Evolutionary conservation across 2,888 invertebrate species (phyloP).

Genomic region (Callosobruchus maculatus): DNA sequence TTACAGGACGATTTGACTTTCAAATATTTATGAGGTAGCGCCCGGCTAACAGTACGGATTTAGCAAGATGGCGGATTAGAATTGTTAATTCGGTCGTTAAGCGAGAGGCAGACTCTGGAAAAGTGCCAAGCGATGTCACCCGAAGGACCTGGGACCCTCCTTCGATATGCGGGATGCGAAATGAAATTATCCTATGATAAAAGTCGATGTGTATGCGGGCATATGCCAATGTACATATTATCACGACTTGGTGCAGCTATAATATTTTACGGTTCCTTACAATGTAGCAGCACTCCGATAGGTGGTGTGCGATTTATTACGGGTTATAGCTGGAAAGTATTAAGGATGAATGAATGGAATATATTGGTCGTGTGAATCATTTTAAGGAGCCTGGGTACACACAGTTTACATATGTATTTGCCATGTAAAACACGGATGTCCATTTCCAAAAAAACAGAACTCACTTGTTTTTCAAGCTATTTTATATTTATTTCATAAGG

Average conservation of each 20-base stretch:
- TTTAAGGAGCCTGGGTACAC: no score
- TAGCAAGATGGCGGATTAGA: neutral
- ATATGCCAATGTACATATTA: no score
- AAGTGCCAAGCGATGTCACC: neutral
- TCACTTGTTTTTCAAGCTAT: no score
- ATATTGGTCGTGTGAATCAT: no score
- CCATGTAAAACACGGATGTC: no score
- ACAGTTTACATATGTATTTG: no score
- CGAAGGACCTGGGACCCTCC: neutral
- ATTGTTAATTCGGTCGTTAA: neutral
- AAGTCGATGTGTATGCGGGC: neutral
- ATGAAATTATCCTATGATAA: neutral
- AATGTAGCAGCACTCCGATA: neutral
- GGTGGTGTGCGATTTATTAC: neutral
- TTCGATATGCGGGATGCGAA: neutral
- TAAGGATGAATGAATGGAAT: neutral
- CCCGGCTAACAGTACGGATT: neutral
- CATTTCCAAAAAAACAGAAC: no score
- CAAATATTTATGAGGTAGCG: neutral
- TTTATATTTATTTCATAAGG: no score
- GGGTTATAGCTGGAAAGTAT: neutral
- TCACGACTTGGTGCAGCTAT: neutral
- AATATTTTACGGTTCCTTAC: neutral
- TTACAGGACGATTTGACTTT: neutral
- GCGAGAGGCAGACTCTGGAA: neutral